These are phyloP conservation scores for Anagyrus pseudococci DNA, from an alignment of 2,888 invertebrate species.

Conservation along the genomic window DNA sequence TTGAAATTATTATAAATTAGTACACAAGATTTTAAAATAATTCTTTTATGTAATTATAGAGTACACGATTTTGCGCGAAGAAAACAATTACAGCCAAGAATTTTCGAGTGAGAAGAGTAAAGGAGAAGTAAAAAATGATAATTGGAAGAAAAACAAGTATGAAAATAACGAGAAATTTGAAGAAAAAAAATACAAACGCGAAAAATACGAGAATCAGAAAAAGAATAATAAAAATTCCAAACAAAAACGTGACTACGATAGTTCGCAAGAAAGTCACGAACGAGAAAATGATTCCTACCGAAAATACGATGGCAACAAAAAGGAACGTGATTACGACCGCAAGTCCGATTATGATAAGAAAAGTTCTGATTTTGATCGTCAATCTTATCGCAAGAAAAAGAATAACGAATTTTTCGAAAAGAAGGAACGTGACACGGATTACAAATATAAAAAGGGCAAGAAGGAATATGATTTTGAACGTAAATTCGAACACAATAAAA, in stretches of 20 bases:
- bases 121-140: conserved; percentile 29
- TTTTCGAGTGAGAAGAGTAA: conserved; percentile 16
- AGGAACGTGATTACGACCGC: conserved; percentile 3
- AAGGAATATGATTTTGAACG: background rate
- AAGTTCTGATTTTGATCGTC: background rate
- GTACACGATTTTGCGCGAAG: conserved; percentile 8
- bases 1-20: too few relatives aligned
- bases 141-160: conserved; percentile 36
- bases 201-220: conserved; percentile 20
- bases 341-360: conserved; percentile 18
- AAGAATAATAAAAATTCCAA: conserved; percentile 20
- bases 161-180: conserved; percentile 30
- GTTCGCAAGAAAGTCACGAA: conserved; percentile 14
- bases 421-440: background rate
- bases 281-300: conserved; percentile 9
- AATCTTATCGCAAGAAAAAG: conserved; percentile 5
- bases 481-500: background rate
- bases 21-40: too few relatives aligned
- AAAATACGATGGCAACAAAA: conserved; percentile 8
- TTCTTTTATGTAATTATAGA: too few relatives aligned
- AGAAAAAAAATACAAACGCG: conserved; percentile 19
- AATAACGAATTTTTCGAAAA: background rate
- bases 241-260: conserved; percentile 2
- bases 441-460: background rate
- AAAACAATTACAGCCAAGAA: conserved; percentile 8